Base-by-base conservation (phyloP, 2,888 invertebrate genomes). In the Euphydryas editha region DNA sequence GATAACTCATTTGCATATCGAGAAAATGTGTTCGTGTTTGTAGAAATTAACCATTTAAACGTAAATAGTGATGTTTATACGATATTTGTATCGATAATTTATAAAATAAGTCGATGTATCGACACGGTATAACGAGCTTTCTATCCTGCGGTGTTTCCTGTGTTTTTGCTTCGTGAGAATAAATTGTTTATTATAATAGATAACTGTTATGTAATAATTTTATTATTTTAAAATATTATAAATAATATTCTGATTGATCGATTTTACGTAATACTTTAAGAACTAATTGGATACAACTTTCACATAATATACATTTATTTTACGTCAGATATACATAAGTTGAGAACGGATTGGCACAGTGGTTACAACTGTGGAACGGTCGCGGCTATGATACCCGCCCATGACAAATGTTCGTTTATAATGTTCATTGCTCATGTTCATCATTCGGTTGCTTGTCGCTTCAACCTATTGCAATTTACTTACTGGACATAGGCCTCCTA, bases 1-100 rank as follows among this genome's bases (percentile, higher is more conserved):
- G 54, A 59, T 59, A 65, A 65, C 65, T 55, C 11, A 65, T 55
- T 59, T 37, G 46, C 58, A 59, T 71, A 69, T 62, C 63, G 24
- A 67, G 70, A 64, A 72, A 73, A 69, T 62, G 39, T 13, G 62
- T 63, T 72, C 73, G 73, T 72, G 72, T 70, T 67, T 44, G 64
- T 62, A 71, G 65, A 62, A 69, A 72, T 74, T 74, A 72, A 73
- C 8, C 24, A 44, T 21, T 63, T 24, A 54, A 30, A 54, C 46
- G 57, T 68, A 57, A 71, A 71, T 65, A 68, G 63, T 66, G 68
- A 60, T 59, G 58, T 67, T 37, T 47, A 10, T 47, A 51, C 24
- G 15, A 8, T 15, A n/a, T 10, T 62, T 21, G 61, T 57, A 70
- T 70, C 67, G 70, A 68, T 65, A 64, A 49, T 61, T 56, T 54